Evolutionary conservation across 2,888 invertebrate genomes (phyloP).

Genomic region (Cryptocheilus praepositus): DNA sequence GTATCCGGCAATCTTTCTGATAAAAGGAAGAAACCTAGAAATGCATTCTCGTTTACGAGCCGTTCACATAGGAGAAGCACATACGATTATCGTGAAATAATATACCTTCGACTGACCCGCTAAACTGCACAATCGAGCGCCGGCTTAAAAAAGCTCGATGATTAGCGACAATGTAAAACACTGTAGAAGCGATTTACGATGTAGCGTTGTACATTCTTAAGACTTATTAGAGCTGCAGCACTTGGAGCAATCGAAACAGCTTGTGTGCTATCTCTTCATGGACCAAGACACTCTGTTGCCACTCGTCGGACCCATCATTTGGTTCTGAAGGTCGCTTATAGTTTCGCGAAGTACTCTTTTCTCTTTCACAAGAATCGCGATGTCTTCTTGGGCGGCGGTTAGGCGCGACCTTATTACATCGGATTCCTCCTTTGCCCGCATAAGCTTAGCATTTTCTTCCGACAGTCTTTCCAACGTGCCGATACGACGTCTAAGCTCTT

Average conservation of each 20-base stretch:
- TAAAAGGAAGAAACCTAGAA: not conserved
- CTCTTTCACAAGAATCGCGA: slow-evolving; percentile 83
- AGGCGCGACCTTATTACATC: slow-evolving; percentile 79
- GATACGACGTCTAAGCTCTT: slow-evolving; percentile 79
- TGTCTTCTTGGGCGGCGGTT: slow-evolving; percentile 85
- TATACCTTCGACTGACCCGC: no score
- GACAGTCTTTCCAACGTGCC: slow-evolving; percentile 78
- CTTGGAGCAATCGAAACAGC: slow-evolving; percentile 83
- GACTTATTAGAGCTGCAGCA: slow-evolving; percentile 79
- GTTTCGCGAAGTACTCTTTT: slow-evolving; percentile 84
- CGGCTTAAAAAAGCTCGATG: no score
- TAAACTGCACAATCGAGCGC: no score
- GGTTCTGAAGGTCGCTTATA: slow-evolving; percentile 81
- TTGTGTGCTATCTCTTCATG: slow-evolving; percentile 81
- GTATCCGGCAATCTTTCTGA: not conserved
- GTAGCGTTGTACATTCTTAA: slow-evolving; percentile 44
- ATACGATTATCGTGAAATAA: not conserved
- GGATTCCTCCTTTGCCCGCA: slow-evolving; percentile 78
- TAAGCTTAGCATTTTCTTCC: slow-evolving; percentile 78
- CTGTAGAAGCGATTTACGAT: no score
- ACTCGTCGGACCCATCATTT: slow-evolving; percentile 72
- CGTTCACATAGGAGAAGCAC: no score
- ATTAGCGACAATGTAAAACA: no score
- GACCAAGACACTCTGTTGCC: slow-evolving; percentile 74
- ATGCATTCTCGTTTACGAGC: not conserved